phyloP scores from a whole-genome alignment of 2,888 invertebrate species.

The Linnaemya tessellans region DNA sequence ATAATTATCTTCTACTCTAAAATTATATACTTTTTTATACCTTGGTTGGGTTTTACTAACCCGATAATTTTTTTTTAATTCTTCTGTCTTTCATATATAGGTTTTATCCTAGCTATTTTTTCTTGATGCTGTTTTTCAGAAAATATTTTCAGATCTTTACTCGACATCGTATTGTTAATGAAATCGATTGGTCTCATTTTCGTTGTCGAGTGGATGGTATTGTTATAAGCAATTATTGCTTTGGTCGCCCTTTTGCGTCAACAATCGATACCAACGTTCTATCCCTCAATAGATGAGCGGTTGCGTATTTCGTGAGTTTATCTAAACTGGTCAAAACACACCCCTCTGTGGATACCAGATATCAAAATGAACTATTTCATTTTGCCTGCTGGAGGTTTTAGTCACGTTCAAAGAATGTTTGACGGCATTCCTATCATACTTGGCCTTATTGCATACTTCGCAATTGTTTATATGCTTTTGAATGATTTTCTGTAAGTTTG shows the following conservation, averaged over 20 bases:
- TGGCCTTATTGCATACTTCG: too few relatives aligned
- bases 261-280: too few relatives aligned
- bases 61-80: neutral
- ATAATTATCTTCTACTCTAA: neutral
- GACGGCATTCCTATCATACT: too few relatives aligned
- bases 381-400: too few relatives aligned
- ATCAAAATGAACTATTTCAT: too few relatives aligned
- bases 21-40: too few relatives aligned
- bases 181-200: slow-evolving; percentile 23
- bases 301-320: too few relatives aligned
- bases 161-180: slow-evolving; percentile 20
- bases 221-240: slow-evolving; percentile 28
- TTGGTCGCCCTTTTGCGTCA: slow-evolving; percentile 28
- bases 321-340: too few relatives aligned
- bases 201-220: slow-evolving; percentile 34
- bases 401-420: too few relatives aligned
- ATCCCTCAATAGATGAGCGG: too few relatives aligned
- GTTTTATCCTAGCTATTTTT: neutral
- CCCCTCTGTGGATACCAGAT: too few relatives aligned
- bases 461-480: slow-evolving; percentile 10
- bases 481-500: slow-evolving; percentile 27
- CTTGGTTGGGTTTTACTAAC: neutral
- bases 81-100: neutral
- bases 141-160: neutral
- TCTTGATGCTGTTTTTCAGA: neutral